Base-by-base conservation (phyloP, 2,797 vertebrate genomes). In the Diplodus sargus region DNA sequence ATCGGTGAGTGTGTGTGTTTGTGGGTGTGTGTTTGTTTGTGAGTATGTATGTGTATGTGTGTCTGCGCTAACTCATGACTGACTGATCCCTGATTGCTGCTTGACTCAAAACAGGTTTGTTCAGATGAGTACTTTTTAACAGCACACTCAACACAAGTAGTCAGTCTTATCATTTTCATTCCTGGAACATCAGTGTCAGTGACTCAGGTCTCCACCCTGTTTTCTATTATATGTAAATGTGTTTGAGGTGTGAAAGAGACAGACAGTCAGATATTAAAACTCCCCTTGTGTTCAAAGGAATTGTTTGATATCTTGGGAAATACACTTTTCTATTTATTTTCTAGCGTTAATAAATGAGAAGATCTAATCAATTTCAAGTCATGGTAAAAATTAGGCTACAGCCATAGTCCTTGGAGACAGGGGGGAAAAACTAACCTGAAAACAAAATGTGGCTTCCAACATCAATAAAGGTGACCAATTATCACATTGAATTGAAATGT, bases 1-100 rank as follows among this genome's bases (percentile, higher is more conserved):
- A 99, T 99, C 49, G 98, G 98, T 99, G 92, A 96, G 97, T 95
- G 14, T 4, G 14, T 5, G 54, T 28, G 16, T 47, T 16, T 57
- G 5, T 62, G 34, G 7, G 34, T 34, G 34, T 34, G 34, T 34
- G 34, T 34, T 7, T 34, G 34, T 34, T 8, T 34, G 34, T 34
- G 34, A 8, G 34, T 34, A 5, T 34, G 34, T 34, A 5, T 9
- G 34, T 34, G 34, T 34, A 5, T 34, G 34, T 34, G 7, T 9
- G 6, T n/a, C 30, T 23, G 22, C 7, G 30, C 30, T 20, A 34
- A 34, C 34, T 34, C 34, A 34, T 47, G 9, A 53, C 47, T 69
- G 28, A 28, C 11, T 34, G 30, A 39, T 13, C 43, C 2, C 20
- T 63, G 48, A 13, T 1, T 16, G 22, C 23, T 43, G 47, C 63